Percentiles rank a stretch among this genome's conserved stretches.
These are phyloP conservation scores for Papilio elwesi DNA, from an alignment of 2,888 invertebrate species.

Conservation along the genomic window DNA sequence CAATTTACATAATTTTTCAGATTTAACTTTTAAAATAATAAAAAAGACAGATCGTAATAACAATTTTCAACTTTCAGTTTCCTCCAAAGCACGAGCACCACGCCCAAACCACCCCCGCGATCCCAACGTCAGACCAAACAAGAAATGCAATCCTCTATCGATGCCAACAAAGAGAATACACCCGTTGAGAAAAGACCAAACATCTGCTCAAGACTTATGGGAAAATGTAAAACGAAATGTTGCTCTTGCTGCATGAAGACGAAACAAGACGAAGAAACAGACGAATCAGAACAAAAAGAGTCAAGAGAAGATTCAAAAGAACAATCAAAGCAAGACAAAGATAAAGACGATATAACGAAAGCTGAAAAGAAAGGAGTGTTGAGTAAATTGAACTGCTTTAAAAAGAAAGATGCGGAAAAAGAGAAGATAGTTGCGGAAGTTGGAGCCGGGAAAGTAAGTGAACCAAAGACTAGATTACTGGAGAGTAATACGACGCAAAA, in stretches of 20 bases:
- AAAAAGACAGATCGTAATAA: background rate
- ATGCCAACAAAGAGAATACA: slow-evolving; percentile 47
- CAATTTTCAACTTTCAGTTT: slow-evolving; percentile 59
- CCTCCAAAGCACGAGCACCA: slow-evolving; percentile 78
- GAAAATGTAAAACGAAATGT: slow-evolving; percentile 74
- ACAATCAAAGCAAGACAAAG: slow-evolving; percentile 44
- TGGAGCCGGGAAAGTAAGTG: slow-evolving; percentile 75
- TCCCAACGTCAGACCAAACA: slow-evolving; percentile 61
- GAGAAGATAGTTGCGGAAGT: slow-evolving; percentile 67
- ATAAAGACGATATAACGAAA: slow-evolving; percentile 40
- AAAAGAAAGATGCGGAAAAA: slow-evolving; percentile 69
- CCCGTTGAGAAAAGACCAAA: slow-evolving; percentile 59
- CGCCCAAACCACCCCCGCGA: slow-evolving; percentile 75
- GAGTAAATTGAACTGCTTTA: slow-evolving; percentile 69
- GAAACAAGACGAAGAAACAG: slow-evolving; percentile 56
- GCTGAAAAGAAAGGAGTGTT: slow-evolving; percentile 58
- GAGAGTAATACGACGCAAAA: no score
- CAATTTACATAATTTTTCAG: no score
- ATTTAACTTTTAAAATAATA: no score
- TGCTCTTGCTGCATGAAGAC: slow-evolving; percentile 78
- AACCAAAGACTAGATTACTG: no score
- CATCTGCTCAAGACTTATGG: slow-evolving; percentile 70
- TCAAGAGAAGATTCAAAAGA: slow-evolving; percentile 40
- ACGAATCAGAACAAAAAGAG: slow-evolving; percentile 44
- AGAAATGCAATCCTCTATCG: slow-evolving; percentile 47